Conservation (phyloP, 92 coral and sea anemone species). For the Actinernus sp. region DNA sequence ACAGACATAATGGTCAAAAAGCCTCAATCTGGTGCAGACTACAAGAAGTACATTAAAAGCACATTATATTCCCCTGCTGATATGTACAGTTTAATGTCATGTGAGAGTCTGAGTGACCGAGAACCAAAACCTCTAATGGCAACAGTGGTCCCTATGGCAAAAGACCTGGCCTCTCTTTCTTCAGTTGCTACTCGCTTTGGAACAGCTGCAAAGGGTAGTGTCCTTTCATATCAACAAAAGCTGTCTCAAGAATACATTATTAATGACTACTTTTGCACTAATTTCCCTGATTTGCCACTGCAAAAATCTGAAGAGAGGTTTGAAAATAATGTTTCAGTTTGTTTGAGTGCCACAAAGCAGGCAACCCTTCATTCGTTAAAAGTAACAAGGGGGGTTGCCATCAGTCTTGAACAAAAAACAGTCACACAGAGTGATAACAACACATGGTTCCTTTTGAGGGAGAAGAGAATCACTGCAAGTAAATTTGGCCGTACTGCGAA, state of each 20-base stretch:
- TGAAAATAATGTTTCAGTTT: neutral
- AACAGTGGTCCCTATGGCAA: neutral
- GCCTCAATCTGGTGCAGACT: constrained; percentile 54
- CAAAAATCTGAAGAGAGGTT: neutral
- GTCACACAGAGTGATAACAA: constrained; percentile 38
- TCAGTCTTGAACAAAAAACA: constrained; percentile 38
- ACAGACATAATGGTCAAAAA: constrained; percentile 58
- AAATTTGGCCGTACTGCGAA: constrained; percentile 57
- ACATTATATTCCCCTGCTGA: constrained; percentile 53
- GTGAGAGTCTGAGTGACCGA: neutral
- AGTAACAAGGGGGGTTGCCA: constrained; percentile 5
- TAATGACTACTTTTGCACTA: neutral
- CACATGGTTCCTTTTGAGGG: constrained; percentile 52
- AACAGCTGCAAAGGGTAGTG: neutral
- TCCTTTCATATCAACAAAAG: neutral
- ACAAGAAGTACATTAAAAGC: constrained; percentile 56
- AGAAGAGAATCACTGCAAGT: constrained; percentile 68
- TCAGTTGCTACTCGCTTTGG: neutral
- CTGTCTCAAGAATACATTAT: neutral
- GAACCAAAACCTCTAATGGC: neutral
- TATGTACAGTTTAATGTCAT: constrained; percentile 7
- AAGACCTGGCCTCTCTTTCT: neutral
- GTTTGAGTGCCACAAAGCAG: constrained; percentile 12
- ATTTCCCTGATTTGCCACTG: neutral
- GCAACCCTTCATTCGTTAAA: constrained; percentile 38